These are phyloP conservation scores for Pomacea canaliculata DNA, from an alignment of 2,888 invertebrate species.

Conservation along the genomic window DNA sequence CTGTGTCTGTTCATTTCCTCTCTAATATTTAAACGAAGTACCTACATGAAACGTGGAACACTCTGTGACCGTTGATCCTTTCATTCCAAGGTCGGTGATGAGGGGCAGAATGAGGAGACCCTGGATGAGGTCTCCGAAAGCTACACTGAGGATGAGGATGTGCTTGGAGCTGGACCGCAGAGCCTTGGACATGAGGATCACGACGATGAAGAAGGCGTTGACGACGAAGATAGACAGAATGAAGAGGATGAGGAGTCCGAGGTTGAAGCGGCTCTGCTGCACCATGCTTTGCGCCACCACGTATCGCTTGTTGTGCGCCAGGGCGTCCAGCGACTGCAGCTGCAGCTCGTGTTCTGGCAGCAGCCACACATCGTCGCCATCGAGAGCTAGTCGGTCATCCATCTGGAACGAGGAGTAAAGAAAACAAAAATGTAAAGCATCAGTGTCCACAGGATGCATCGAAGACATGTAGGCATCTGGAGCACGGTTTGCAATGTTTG, in stretches of 20 bases:
- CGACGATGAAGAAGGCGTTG: constrained; percentile 31
- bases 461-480: background rate
- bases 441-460: background rate
- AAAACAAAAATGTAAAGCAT: background rate
- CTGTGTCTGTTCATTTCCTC: too few relatives aligned
- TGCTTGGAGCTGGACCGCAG: constrained; percentile 32
- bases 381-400: background rate
- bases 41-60: constrained; percentile 12
- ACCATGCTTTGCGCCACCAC: constrained; percentile 29
- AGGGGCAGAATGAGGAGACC: constrained; percentile 33
- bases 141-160: constrained; percentile 33
- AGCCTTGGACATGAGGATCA: constrained; percentile 30
- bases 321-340: background rate
- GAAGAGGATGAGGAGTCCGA: constrained; percentile 31
- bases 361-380: background rate
- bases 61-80: background rate
- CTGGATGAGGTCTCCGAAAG: constrained; percentile 32
- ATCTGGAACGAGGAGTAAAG: background rate
- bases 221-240: constrained; percentile 29
- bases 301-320: constrained; percentile 23
- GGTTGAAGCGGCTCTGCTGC: constrained; percentile 27
- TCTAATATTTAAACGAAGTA: too few relatives aligned
- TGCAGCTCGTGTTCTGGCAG: background rate
- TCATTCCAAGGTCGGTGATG: constrained; percentile 18
- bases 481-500: background rate